Evolutionary conservation across 2,797 vertebrate species (phyloP).

Genomic region (Hapalemur alaotrensis): DNA sequence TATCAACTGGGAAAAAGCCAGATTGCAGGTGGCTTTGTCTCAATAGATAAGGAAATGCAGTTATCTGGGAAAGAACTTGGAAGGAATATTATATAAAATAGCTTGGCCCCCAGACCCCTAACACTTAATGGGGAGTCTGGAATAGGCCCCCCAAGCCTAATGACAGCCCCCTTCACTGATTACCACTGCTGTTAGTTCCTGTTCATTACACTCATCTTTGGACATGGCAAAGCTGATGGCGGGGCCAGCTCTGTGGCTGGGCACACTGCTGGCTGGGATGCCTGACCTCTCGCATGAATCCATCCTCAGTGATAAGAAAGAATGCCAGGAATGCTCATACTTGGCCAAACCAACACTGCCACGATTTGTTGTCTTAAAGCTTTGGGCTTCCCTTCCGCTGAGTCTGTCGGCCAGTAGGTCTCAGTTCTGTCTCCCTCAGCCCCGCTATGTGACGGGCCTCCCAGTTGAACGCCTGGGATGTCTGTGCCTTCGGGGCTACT

Average conservation of each 20-base stretch:
- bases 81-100: background rate
- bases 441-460: background rate
- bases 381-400: background rate
- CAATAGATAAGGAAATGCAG: background rate
- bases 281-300: background rate
- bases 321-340: background rate
- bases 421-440: background rate
- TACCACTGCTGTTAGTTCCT: background rate
- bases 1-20: background rate
- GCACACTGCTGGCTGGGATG: accelerated
- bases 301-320: background rate
- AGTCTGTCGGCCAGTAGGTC: background rate
- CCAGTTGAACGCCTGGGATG: background rate
- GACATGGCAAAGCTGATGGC: background rate
- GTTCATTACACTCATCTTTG: background rate
- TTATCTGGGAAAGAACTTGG: background rate
- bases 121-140: background rate
- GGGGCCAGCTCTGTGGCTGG: background rate
- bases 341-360: background rate
- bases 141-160: background rate
- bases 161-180: background rate
- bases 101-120: background rate
- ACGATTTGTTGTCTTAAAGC: background rate
- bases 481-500: background rate
- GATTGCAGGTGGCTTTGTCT: background rate